Base-by-base conservation (phyloP, 2,797 vertebrate species). In the Falco peregrinus region DNA sequence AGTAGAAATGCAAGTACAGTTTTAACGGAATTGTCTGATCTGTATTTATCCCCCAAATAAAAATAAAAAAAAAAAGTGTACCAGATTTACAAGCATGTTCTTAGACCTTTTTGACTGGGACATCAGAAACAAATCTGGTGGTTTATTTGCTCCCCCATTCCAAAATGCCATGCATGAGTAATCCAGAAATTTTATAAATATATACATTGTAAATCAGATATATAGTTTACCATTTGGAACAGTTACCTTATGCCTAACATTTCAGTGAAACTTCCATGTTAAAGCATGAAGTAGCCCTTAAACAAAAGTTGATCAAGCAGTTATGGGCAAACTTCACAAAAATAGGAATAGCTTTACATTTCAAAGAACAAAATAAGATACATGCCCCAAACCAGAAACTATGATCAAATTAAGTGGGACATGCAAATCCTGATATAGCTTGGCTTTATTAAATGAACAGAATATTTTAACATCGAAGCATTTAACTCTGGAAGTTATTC, bases 401-500 rank as follows among this genome's bases (percentile, higher is more conserved):
- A 54, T 50, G 65, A 93, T 77, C 45, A 87, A 90, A 91, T 90
- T 87, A 94, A 94, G 63, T 78, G 64, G 86, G 90, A 91, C 63
- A 80, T 41, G 50, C 70, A 95, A 96, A 87, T 90, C 71, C 75
- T 90, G 81, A 89, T 71, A 60, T 33, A 93, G 68, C 57, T 94
- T 94, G 71, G 77, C 81, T 92, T 94, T 92, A 87, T 73, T 57
- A 73, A 28, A 96, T 74, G 83, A 95, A 86, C 76, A 92, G 89
- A 83, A 33, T 90, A 84, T 91, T 96, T 95, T 92, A 79, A 95
- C 68, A 67, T 95, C 95, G 95, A 96, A 92, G 93, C 73, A 39
- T 54, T 47, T 83, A 94, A 90, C 37, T 84, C 6, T 11, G 61
- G 61, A 95, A 94, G 77, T 87, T 84, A 87, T 77, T 95, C 93